phyloP scores from a whole-genome alignment of 37 sponge, comb jelly and placozoan genomes.

The Petrosia ficiformis region DNA sequence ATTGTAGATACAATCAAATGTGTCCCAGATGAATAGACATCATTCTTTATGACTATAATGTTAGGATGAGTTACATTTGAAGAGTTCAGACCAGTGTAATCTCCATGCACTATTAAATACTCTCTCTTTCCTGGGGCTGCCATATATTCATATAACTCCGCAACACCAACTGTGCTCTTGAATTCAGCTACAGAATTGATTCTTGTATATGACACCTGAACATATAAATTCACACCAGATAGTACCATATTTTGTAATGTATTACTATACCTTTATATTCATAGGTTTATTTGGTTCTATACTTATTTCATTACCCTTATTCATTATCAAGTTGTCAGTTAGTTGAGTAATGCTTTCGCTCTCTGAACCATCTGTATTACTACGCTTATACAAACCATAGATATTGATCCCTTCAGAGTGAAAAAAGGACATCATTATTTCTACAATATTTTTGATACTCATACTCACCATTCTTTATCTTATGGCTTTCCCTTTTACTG shows the following conservation, averaged over 20 bases:
- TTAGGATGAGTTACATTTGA: background rate
- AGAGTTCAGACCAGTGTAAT: background rate
- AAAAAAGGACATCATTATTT: too few relatives aligned
- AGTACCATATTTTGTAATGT: background rate
- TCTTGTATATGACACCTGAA: background rate
- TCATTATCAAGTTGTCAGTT: constrained; percentile 16
- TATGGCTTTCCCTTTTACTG: background rate
- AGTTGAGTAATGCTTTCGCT: constrained; percentile 61
- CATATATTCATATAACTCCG: background rate
- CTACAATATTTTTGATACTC: too few relatives aligned
- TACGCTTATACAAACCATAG: constrained; percentile 48
- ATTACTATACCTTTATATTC: constrained; percentile 36
- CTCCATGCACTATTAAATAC: background rate
- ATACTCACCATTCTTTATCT: too few relatives aligned
- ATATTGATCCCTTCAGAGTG: constrained; percentile 51
- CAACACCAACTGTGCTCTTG: background rate
- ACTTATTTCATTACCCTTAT: constrained; percentile 36
- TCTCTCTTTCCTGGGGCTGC: background rate
- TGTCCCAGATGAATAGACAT: background rate
- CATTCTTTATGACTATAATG: background rate
- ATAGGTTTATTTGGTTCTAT: constrained; percentile 26
- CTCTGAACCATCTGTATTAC: constrained; percentile 51
- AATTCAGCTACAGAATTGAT: background rate
- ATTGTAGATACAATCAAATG: too few relatives aligned
- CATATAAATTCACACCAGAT: background rate